A percentile compares a stretch with the other conserved stretches of the same genome.
These are phyloP conservation scores for Aleadryas rufinucha DNA, from an alignment of 2,113 vertebrate genomes.

Conservation along the genomic window DNA sequence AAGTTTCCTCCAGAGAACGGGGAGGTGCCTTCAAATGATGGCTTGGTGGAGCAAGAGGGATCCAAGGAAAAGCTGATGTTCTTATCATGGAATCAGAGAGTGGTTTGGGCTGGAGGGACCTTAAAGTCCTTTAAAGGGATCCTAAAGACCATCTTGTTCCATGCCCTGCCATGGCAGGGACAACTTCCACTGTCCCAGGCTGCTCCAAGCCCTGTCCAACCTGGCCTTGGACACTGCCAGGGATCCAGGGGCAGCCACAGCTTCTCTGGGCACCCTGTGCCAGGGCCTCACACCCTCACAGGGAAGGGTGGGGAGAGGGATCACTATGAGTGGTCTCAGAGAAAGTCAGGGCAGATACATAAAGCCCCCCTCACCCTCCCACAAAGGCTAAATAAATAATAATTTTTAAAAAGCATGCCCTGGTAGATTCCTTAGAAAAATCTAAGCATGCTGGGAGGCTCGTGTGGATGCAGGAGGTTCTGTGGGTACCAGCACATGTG, in stretches of 20 bases:
- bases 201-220: rapidly evolving
- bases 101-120: background rate
- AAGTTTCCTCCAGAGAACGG: background rate
- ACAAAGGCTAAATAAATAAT: background rate
- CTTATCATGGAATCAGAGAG: no score
- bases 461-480: background rate
- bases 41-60: background rate
- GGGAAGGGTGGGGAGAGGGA: background rate
- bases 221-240: background rate
- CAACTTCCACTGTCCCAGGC: rapidly evolving
- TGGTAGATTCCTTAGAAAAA: background rate
- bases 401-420: background rate
- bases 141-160: rapidly evolving
- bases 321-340: rapidly evolving
- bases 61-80: background rate
- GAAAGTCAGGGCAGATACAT: background rate
- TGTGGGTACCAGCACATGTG: background rate
- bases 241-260: background rate
- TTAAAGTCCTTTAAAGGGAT: background rate
- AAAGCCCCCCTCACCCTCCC: background rate
- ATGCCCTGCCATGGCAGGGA: background rate
- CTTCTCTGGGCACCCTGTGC: background rate
- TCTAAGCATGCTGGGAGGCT: background rate
- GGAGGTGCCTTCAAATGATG: background rate
- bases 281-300: rapidly evolving